A percentile compares a stretch with the other conserved stretches of the same genome.
Conservation (phyloP, 2,113 vertebrate species). For the human region DNA sequence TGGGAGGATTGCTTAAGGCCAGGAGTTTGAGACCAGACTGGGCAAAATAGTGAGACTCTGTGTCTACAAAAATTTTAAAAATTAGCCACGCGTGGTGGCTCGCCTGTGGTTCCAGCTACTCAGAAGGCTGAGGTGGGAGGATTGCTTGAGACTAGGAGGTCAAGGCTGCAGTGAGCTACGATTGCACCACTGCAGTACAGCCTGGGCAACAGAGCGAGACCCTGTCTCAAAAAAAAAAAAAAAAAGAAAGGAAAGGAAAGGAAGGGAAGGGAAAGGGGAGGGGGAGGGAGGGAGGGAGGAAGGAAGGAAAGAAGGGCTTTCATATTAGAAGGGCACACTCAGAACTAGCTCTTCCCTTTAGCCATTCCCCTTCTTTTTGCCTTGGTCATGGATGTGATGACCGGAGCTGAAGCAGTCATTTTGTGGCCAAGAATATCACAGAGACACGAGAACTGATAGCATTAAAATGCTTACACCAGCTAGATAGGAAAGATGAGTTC, state of each 20-base stretch:
- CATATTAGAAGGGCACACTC: background rate
- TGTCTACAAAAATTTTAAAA: background rate
- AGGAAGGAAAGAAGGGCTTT: background rate
- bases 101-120: background rate
- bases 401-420: background rate
- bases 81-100: background rate
- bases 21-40: background rate
- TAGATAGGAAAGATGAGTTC: background rate
- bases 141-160: background rate
- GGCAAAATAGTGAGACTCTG: background rate
- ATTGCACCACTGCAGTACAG: too few relatives aligned
- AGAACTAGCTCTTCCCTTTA: background rate
- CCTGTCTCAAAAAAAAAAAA: too few relatives aligned
- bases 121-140: background rate
- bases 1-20: background rate
- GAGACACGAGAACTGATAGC: background rate
- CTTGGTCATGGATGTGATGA: background rate
- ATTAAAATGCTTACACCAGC: background rate
- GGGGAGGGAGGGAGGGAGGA: too few relatives aligned
- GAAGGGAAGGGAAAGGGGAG: accelerated
- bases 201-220: too few relatives aligned
- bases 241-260: too few relatives aligned
- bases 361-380: background rate
- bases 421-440: background rate
- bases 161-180: too few relatives aligned